These are phyloP conservation scores for Didymodactylos carnosus DNA, from an alignment of 2,888 invertebrate genomes.

Conservation along the genomic window DNA sequence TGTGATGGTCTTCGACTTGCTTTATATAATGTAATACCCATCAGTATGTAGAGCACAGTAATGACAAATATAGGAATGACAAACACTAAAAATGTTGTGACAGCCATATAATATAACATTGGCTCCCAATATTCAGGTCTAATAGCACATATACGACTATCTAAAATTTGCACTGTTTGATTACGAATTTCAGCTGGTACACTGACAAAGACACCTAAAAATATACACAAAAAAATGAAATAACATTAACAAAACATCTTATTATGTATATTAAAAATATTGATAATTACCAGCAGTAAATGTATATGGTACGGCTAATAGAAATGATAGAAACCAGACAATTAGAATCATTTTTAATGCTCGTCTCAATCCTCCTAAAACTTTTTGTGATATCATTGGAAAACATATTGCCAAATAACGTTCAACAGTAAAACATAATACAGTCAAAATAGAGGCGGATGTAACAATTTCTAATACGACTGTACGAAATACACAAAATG, in stretches of 20 bases:
- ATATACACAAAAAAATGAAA: conserved; percentile 2
- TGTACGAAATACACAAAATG: conserved; percentile 34
- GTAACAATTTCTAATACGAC: conserved; percentile 45
- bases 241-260: neutral
- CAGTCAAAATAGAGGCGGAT: conserved; percentile 71
- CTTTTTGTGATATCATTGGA: conserved; percentile 58
- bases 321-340: conserved; percentile 54
- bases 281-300: conserved; percentile 22
- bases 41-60: conserved; percentile 47
- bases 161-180: neutral
- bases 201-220: neutral
- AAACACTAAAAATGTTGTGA: conserved; percentile 63
- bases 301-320: conserved; percentile 43
- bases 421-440: conserved; percentile 73
- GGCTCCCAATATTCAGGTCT: conserved; percentile 19
- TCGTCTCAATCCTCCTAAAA: conserved; percentile 57
- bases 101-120: conserved; percentile 44
- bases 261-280: conserved; percentile 18
- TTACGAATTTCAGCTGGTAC: neutral
- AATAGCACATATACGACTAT: conserved; percentile 23
- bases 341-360: conserved; percentile 55
- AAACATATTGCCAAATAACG: conserved; percentile 71
- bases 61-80: conserved; percentile 52
- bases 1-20: conserved; percentile 5
- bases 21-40: conserved; percentile 22